Evolutionary conservation across 2,113 vertebrate genomes (phyloP).

Genomic region (Pseudorhombus dupliciocellatus): DNA sequence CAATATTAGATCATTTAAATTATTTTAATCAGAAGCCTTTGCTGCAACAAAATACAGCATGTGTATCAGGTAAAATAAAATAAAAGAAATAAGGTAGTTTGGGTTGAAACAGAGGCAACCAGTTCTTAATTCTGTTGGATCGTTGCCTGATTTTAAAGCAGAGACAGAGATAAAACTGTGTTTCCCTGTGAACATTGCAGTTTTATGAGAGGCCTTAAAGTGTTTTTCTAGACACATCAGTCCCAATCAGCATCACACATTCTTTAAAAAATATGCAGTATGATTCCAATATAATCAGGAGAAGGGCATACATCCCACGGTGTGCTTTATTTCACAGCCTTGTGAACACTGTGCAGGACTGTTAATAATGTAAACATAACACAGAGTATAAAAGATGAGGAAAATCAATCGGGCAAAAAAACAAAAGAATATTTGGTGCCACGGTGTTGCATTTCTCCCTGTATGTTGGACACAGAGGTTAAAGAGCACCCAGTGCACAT

Average conservation of each 20-base stretch:
- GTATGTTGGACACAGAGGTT: too few relatives aligned
- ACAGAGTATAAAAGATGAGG: neutral
- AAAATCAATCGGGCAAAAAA: too few relatives aligned
- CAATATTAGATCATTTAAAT: neutral
- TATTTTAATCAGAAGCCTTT: neutral
- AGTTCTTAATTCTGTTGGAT: neutral
- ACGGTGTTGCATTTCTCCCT: too few relatives aligned
- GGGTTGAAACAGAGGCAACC: constrained; percentile 14
- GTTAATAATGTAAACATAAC: neutral
- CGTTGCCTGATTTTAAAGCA: neutral
- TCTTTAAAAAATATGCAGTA: constrained; percentile 39
- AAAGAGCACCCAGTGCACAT: too few relatives aligned
- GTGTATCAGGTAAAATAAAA: neutral
- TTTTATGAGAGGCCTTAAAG: constrained; percentile 30
- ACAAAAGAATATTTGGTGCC: too few relatives aligned
- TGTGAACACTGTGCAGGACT: constrained; percentile 11
- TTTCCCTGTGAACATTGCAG: neutral
- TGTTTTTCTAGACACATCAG: constrained; percentile 28
- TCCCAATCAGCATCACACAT: constrained; percentile 16
- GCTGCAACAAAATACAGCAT: neutral
- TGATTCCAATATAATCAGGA: constrained; percentile 31
- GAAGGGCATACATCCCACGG: constrained; percentile 24
- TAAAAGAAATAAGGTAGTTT: neutral
- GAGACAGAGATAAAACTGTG: neutral
- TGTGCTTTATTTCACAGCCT: constrained; percentile 41